A percentile compares a stretch with the other conserved stretches of the same genome.
Evolutionary conservation across 2,113 vertebrate species (phyloP).

Genomic region (Holacanthus passer): DNA sequence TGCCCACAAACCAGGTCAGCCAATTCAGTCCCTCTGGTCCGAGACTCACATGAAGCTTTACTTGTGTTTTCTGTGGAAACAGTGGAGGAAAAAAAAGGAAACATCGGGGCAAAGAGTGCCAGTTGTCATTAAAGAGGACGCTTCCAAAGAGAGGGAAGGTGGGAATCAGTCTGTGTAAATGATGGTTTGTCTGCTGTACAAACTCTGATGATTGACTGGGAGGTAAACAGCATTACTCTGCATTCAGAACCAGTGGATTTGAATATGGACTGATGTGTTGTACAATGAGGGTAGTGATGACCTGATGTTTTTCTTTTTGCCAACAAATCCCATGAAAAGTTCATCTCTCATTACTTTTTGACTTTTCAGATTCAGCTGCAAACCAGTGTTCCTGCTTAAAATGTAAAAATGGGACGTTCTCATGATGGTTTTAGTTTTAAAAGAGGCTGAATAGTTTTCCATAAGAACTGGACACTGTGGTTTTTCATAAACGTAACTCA

Average conservation of each 20-base stretch:
- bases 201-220: conserved; percentile 16
- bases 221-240: conserved; percentile 10
- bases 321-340: neutral
- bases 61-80: conserved; percentile 52
- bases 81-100: conserved; percentile 16
- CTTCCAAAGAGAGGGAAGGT: conserved; percentile 48
- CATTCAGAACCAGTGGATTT: neutral
- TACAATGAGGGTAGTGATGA: neutral
- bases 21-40: conserved; percentile 49
- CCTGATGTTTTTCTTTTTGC: neutral
- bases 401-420: neutral
- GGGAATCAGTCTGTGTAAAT: conserved; percentile 38
- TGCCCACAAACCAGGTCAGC: conserved; percentile 69
- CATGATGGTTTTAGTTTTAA: no score
- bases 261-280: neutral
- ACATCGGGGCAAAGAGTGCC: conserved; percentile 39
- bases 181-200: conserved; percentile 35
- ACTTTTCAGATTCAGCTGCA: neutral
- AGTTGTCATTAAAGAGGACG: conserved; percentile 49
- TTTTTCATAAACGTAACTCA: no score
- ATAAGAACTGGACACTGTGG: no score
- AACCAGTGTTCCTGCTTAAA: neutral
- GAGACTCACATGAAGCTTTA: conserved; percentile 45
- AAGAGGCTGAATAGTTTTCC: no score
- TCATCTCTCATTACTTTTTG: neutral